Percentiles rank a stretch among this genome's conserved stretches.
These are phyloP conservation scores for Aphrocallistes beatrix DNA, from an alignment of 37 sponge, comb jelly and placozoan species.

Conservation along the genomic window DNA sequence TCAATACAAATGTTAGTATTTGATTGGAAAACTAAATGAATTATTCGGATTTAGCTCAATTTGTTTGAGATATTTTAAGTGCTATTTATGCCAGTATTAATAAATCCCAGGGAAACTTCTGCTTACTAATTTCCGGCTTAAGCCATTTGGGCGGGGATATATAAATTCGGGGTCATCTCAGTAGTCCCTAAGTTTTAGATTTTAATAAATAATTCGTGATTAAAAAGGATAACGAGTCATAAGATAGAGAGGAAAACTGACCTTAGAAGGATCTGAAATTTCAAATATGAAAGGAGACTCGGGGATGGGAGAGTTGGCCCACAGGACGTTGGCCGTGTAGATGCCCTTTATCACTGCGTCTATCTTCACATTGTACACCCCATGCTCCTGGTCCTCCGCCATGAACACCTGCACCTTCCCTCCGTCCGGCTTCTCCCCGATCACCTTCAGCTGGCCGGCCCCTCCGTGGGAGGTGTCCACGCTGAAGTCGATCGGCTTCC, in stretches of 20 bases:
- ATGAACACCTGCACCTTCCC: slow-evolving; percentile 23
- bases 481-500: slow-evolving; percentile 61
- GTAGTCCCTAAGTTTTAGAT: too few relatives aligned
- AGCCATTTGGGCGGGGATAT: too few relatives aligned
- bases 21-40: too few relatives aligned
- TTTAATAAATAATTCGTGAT: too few relatives aligned
- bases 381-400: slow-evolving; percentile 25
- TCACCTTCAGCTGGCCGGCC: slow-evolving; percentile 36
- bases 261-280: slow-evolving; percentile 23
- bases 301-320: slow-evolving; percentile 35
- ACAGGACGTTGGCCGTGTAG: slow-evolving; percentile 32
- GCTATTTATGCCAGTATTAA: too few relatives aligned
- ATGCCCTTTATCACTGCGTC: slow-evolving; percentile 23
- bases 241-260: neutral
- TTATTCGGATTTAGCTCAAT: too few relatives aligned
- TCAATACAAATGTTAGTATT: too few relatives aligned
- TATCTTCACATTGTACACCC: slow-evolving; percentile 33
- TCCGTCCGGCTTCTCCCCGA: slow-evolving; percentile 25
- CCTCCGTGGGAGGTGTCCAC: slow-evolving; percentile 64
- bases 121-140: too few relatives aligned
- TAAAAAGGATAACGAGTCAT: too few relatives aligned
- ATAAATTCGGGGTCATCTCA: too few relatives aligned
- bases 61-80: too few relatives aligned
- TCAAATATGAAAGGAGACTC: slow-evolving; percentile 38
- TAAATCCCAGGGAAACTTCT: too few relatives aligned